Evolutionary conservation across 2,888 invertebrate genomes (phyloP).

Genomic region (Aphrophora alni): DNA sequence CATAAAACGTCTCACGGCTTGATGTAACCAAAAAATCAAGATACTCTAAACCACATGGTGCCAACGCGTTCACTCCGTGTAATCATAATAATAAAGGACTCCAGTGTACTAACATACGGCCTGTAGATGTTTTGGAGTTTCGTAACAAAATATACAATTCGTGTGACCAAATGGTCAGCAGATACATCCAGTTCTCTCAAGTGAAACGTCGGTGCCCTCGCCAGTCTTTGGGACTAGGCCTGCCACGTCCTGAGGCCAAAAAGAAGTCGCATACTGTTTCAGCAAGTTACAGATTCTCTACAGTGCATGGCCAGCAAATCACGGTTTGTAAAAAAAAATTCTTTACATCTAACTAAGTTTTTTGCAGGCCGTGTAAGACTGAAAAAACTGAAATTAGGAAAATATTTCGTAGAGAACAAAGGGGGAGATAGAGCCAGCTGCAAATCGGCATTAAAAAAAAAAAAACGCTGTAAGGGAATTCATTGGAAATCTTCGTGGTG

Average conservation of each 20-base stretch:
- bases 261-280: neutral
- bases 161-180: slow-evolving; percentile 6
- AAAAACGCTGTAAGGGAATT: neutral
- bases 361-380: neutral
- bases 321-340: neutral
- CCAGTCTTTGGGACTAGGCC: neutral
- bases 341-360: slow-evolving; percentile 11
- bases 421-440: slow-evolving; percentile 1
- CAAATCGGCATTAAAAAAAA: neutral
- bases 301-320: neutral
- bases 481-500: slow-evolving; percentile 1
- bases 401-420: neutral
- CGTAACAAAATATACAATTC: neutral
- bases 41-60: neutral
- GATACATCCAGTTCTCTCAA: neutral
- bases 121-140: slow-evolving; percentile 6
- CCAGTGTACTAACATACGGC: slow-evolving; percentile 1
- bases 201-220: slow-evolving; percentile 3
- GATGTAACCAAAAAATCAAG: too few relatives aligned
- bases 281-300: neutral
- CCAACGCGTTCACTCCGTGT: neutral
- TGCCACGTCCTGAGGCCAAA: neutral
- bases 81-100: too few relatives aligned
- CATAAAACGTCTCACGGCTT: neutral
- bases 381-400: slow-evolving; percentile 11